Evolutionary conservation across 2,888 invertebrate species (phyloP), one percentile per base, ranked within the genome.

Genomic region (Sympetrum striolatum): DNA sequence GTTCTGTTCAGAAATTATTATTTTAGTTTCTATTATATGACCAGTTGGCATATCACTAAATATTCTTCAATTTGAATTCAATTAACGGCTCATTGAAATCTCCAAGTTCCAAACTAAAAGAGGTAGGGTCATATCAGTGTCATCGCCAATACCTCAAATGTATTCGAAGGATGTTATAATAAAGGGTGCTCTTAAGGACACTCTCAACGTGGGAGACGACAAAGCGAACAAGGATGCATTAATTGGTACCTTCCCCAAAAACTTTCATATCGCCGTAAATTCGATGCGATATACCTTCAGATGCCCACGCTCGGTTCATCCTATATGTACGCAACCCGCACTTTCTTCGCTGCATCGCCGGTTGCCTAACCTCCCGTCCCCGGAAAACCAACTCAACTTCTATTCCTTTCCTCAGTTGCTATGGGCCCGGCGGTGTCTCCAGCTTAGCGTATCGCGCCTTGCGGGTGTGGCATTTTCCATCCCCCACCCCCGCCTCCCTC

Each of bases 401-500:
- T 60, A 86, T n/a, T 60, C 37, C 35, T 37, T 86, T 60, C 53
- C 80, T 80, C 86, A 86, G 86, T 86, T 86, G 86, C 86, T 60
- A 86, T 64, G 86, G 60, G 39, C 60, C 37, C 35, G 86, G 73
- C 25, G 73, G 31, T 73, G 73, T 73, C 73, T 73, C 73, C 73
- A 73, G 73, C 73, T 73, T 73, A 73, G 73, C 73, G 25, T 73
- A 73, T 73, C 73, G 73, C 73, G 73, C 73, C 73, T 73, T 31
- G 64, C 64, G 64, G 64, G 73, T 73, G 73, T 73, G 73, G 73
- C 73, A 31, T 25, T 73, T 25, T 73, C 73, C 73, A 25, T 73
- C 73, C 73, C 64, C 73, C 14, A 31, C 31, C 73, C 73, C 31
- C 14, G 12, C 3, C 25, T 25, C 37, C 82, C 82, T 35, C 35